phyloP scores from a whole-genome alignment of 2,888 invertebrate species.

The Acronicta psi region DNA sequence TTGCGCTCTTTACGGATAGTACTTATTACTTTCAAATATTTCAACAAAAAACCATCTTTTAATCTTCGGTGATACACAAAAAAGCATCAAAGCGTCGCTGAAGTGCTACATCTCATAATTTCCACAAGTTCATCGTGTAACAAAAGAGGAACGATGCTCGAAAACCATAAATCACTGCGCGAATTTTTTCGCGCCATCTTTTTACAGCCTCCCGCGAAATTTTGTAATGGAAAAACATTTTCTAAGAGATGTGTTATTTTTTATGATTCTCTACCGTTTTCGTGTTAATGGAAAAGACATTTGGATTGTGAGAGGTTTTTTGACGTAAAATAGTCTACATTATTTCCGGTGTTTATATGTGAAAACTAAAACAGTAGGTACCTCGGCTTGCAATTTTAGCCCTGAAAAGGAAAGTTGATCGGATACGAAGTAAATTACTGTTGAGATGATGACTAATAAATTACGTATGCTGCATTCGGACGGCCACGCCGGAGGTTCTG shows the following conservation, averaged over 20 bases:
- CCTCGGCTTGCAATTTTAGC: no score
- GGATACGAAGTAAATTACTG: no score
- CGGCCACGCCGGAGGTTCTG: no score
- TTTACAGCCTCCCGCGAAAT: conserved; percentile 34
- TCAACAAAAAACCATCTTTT: conserved; percentile 11
- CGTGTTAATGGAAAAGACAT: conserved; percentile 41
- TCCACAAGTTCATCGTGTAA: conserved; percentile 46
- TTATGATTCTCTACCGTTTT: conserved; percentile 38
- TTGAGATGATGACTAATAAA: no score
- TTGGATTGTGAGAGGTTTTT: conserved; percentile 32
- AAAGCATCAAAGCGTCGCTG: conserved; percentile 37
- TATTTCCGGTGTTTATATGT: no score
- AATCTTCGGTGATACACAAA: conserved; percentile 35
- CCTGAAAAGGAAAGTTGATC: no score
- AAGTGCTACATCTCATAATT: conserved; percentile 40
- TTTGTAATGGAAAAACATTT: conserved; percentile 43
- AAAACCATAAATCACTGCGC: conserved; percentile 52
- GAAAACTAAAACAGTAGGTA: no score
- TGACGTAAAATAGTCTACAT: conserved; percentile 23
- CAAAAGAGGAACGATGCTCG: conserved; percentile 44
- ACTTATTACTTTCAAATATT: conserved; percentile 11
- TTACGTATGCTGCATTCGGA: no score
- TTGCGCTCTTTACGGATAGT: background rate
- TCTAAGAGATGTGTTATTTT: conserved; percentile 24
- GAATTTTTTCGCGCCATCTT: conserved; percentile 40